Percentiles rank a stretch among this genome's conserved stretches.
These are phyloP conservation scores for Amyelois transitella DNA, from an alignment of 1,140 invertebrate species.

Conservation along the genomic window DNA sequence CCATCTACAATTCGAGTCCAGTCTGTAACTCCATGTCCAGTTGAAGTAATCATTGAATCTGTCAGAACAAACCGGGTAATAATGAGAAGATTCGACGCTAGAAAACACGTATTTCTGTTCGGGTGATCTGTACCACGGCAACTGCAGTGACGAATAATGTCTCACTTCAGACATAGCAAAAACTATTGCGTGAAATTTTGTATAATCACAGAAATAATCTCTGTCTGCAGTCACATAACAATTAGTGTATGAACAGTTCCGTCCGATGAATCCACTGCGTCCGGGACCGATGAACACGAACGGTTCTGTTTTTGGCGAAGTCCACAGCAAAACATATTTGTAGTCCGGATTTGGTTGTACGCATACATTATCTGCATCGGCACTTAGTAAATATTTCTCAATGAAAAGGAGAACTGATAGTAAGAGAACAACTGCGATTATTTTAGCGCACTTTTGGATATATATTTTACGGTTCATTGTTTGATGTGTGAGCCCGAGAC, in stretches of 20 bases:
- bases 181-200: conserved; percentile 51
- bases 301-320: conserved; percentile 31
- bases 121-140: conserved; percentile 30
- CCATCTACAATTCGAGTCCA: conserved; percentile 78
- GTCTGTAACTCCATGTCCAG: conserved; percentile 79
- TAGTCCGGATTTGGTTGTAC: background rate
- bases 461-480: background rate
- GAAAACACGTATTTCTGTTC: conserved; percentile 57
- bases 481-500: no score
- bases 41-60: conserved; percentile 75
- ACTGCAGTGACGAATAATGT: conserved; percentile 3
- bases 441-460: background rate
- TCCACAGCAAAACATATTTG: conserved; percentile 56
- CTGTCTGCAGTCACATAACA: conserved; percentile 45
- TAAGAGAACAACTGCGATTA: background rate
- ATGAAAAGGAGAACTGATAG: background rate
- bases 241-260: conserved; percentile 39
- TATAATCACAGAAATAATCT: conserved; percentile 30
- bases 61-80: conserved; percentile 50
- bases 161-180: conserved; percentile 45
- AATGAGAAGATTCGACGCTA: conserved; percentile 52
- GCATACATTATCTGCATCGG: background rate
- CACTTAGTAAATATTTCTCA: background rate
- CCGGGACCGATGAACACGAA: conserved; percentile 44
- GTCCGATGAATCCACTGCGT: conserved; percentile 31